Percentiles rank a stretch among this genome's conserved stretches.
phyloP scores from a whole-genome alignment of 2,113 vertebrate genomes.

The Laterallus jamaicensis region DNA sequence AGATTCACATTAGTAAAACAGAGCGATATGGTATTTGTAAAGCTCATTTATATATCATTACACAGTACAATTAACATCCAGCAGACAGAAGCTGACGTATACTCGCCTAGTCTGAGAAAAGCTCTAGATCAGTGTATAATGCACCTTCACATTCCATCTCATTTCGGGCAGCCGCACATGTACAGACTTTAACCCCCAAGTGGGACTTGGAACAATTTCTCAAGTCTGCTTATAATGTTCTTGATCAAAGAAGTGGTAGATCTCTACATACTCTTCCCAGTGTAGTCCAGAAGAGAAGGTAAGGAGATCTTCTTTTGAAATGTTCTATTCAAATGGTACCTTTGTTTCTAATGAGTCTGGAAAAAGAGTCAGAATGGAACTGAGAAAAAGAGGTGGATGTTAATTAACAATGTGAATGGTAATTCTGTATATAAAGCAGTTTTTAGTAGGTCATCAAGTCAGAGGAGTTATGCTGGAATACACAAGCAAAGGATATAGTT shows the following conservation, averaged over 20 bases:
- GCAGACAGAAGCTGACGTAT: neutral
- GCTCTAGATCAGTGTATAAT: neutral
- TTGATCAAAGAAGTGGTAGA: neutral
- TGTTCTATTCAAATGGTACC: neutral
- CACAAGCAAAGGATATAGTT: neutral
- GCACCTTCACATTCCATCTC: neutral
- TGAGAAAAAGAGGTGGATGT: constrained; percentile 30
- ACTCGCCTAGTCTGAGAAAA: neutral
- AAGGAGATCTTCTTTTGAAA: constrained; percentile 16
- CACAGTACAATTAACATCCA: neutral
- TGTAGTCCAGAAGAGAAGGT: neutral
- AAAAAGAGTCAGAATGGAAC: neutral
- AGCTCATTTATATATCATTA: neutral
- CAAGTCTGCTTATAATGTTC: constrained; percentile 20
- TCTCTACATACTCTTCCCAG: neutral
- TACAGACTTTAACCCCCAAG: neutral
- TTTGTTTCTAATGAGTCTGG: constrained; percentile 23
- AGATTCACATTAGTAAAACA: neutral
- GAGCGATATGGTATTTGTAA: neutral
- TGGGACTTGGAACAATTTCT: constrained; percentile 6
- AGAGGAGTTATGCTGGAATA: neutral
- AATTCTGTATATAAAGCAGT: constrained; percentile 1
- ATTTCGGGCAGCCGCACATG: neutral
- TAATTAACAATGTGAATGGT: constrained; percentile 30
- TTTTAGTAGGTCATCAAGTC: constrained; percentile 19